Conservation (phyloP, 2,113 vertebrate genomes). For the Stegostoma tigrinum region DNA sequence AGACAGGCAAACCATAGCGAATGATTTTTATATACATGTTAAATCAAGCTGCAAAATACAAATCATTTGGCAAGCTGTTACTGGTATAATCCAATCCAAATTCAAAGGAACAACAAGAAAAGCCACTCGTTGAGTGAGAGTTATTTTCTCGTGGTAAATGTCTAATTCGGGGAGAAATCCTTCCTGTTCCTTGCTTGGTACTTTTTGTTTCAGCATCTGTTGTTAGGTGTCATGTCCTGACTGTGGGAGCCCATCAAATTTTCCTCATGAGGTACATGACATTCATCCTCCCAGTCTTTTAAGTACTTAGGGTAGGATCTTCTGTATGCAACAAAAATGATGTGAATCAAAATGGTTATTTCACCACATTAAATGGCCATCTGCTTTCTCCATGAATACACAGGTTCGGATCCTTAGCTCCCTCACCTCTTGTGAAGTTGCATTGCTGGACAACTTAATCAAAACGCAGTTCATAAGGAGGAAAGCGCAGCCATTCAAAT, state of each 20-base stretch:
- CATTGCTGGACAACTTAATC: neutral
- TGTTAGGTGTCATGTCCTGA: neutral
- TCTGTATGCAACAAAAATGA: neutral
- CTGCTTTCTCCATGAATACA: neutral
- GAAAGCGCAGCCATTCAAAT: neutral
- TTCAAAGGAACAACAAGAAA: neutral
- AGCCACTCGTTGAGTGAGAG: neutral
- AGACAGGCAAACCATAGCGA: neutral
- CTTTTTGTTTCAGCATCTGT: neutral
- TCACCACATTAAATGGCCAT: neutral
- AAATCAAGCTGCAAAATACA: neutral
- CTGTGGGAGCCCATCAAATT: neutral
- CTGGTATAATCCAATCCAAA: neutral
- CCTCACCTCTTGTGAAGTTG: neutral
- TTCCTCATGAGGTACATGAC: neutral
- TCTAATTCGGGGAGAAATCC: neutral
- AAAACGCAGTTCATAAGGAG: neutral
- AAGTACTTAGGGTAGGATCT: neutral
- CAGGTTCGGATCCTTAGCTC: neutral
- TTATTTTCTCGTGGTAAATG: neutral
- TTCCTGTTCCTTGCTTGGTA: neutral
- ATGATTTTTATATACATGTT: neutral
- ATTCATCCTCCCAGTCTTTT: neutral
- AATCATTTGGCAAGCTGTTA: neutral
- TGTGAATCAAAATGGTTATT: neutral